Evolutionary conservation across 2,797 vertebrate species (phyloP), one percentile per base, ranked within the genome.

Genomic region (Poeciliopsis paucimaculata): DNA sequence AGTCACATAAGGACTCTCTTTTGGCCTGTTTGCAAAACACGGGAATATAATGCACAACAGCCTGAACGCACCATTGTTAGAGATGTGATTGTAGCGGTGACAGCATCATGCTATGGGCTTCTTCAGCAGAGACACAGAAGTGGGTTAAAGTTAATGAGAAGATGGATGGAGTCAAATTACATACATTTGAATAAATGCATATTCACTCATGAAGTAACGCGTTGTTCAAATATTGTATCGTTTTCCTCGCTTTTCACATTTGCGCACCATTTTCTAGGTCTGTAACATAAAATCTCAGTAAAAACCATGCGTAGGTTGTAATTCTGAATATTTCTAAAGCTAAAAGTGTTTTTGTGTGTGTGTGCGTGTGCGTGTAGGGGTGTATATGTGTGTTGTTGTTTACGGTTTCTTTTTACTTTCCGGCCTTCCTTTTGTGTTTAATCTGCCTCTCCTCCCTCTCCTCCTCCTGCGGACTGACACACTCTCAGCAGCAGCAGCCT

Each of bases 401-500:
- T 72, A 74, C 79, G 62, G 45, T 28, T 41, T 76, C 76, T 75
- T 57, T 76, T 80, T 45, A 1, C 62, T 73, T 77, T 66, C 23
- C 5, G 18, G 74, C 49, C 74, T 81, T 78, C 73, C 55, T 49
- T 85, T 78, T 28, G 83, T 84, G 76, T 86, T 82, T 78, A 49
- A 85, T 80, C 53, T n/a, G 23, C 26, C 84, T 84, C 77, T 68
- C 49, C 77, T 74, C 71, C 39, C 45, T 7, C 47, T 76, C 76
- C 77, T 51, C 68, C 87, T 80, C 71, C 79, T 68, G 83, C 1
- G 23, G 75, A 77, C 83, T 86, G 86, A 86, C 87, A 80, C 66
- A 73, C 76, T 78, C 82, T 74, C 77, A 68, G 83, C 84, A 49
- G 78, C 83, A 79, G 84, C 84, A 83, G 88, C 86, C 90, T 89